Percentiles rank a stretch among this genome's conserved stretches.
Conservation (phyloP, 2,113 vertebrate species). For the Carollia perspicillata region DNA sequence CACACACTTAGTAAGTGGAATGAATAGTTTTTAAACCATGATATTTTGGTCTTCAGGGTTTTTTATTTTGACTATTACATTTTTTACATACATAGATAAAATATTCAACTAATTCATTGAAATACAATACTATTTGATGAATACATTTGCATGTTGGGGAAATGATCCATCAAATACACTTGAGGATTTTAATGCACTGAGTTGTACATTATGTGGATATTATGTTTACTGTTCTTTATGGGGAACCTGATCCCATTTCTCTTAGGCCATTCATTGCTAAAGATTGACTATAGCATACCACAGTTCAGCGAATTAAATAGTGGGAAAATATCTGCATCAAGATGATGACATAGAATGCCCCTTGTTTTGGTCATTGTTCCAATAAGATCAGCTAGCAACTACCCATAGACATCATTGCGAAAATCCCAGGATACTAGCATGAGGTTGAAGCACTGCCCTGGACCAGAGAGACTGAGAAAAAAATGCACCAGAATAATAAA, state of each 20-base stretch:
- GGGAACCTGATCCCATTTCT: neutral
- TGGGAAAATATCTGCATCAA: neutral
- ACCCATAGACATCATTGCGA: neutral
- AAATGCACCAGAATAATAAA: neutral
- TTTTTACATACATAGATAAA: neutral
- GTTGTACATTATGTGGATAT: neutral
- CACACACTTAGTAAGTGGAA: neutral
- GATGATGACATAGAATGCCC: neutral
- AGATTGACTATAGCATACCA: neutral
- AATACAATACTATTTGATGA: neutral
- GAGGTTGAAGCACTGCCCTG: neutral
- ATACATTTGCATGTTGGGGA: neutral
- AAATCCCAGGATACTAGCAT: neutral
- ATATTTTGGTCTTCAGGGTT: neutral
- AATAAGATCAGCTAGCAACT: neutral
- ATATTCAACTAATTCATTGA: neutral
- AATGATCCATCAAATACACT: neutral
- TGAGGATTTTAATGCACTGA: neutral
- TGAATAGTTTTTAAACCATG: neutral
- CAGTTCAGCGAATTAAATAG: neutral
- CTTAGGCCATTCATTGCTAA: neutral
- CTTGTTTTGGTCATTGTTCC: neutral
- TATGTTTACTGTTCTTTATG: neutral
- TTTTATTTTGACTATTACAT: neutral
- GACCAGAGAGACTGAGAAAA: neutral